Evolutionary conservation across 2,797 vertebrate species (phyloP).

Genomic region (Pteronotus mesoamericanus): DNA sequence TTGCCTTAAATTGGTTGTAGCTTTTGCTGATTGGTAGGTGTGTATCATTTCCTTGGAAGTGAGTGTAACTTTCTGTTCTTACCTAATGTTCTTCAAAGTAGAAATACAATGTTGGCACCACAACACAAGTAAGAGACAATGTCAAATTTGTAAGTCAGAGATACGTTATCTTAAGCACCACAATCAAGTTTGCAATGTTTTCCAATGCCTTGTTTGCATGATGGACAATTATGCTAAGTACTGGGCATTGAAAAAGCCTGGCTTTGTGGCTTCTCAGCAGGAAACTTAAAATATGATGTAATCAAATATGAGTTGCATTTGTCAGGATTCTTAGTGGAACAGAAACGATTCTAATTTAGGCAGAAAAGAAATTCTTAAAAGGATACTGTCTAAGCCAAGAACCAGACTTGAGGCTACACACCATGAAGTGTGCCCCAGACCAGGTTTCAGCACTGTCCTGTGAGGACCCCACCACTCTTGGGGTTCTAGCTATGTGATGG

Average conservation of each 20-base stretch:
- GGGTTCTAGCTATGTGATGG: no score
- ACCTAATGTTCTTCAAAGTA: not conserved
- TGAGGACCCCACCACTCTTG: not conserved
- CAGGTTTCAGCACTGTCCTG: not conserved
- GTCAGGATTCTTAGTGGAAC: not conserved
- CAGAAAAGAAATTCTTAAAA: not conserved
- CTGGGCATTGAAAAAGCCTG: not conserved
- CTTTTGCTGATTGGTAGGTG: not conserved
- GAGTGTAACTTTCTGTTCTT: not conserved
- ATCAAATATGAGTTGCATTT: not conserved
- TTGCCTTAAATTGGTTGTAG: not conserved
- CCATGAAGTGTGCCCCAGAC: not conserved
- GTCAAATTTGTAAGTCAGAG: not conserved
- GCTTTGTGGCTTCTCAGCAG: not conserved
- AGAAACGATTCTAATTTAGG: not conserved
- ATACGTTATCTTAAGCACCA: not conserved
- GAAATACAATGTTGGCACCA: not conserved
- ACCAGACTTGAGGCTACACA: not conserved
- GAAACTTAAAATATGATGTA: not conserved
- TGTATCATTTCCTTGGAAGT: not conserved
- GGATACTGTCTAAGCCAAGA: not conserved
- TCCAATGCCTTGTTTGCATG: not conserved
- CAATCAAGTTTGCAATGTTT: not conserved
- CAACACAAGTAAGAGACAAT: not conserved
- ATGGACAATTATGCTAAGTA: not conserved